These are phyloP conservation scores for Panthera uncia DNA, from an alignment of 2,113 vertebrate species.

Conservation along the genomic window DNA sequence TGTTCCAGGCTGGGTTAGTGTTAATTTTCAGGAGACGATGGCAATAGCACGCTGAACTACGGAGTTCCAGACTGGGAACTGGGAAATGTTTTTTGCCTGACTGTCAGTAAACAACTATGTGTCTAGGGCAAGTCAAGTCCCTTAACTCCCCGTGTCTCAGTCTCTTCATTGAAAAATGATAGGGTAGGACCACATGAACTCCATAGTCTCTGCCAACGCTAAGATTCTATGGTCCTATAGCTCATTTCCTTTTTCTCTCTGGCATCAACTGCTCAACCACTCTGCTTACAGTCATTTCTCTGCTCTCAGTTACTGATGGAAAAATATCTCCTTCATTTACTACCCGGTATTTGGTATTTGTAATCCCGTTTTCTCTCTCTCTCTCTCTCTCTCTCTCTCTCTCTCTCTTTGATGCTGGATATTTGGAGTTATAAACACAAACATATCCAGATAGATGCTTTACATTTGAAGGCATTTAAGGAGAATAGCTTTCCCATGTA, in stretches of 20 bases:
- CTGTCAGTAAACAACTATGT: slow-evolving; percentile 76
- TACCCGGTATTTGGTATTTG: slow-evolving; percentile 33
- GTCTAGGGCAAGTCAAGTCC: slow-evolving; percentile 76
- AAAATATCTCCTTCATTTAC: slow-evolving; percentile 63
- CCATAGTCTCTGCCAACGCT: slow-evolving; percentile 62
- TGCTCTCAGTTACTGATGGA: slow-evolving; percentile 49
- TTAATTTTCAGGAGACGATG: slow-evolving; percentile 67
- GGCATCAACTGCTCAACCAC: slow-evolving; percentile 59
- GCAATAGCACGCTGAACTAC: slow-evolving; percentile 51
- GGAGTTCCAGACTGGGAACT: slow-evolving; percentile 68
- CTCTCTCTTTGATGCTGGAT: slow-evolving; percentile 42
- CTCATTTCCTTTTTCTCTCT: slow-evolving; percentile 61
- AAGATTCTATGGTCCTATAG: slow-evolving; percentile 74
- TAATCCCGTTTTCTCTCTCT: slow-evolving; percentile 15
- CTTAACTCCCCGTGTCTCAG: slow-evolving; percentile 72
- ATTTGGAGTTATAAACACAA: slow-evolving; percentile 68
- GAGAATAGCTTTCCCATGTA: slow-evolving; percentile 77
- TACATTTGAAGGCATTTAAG: slow-evolving; percentile 77
- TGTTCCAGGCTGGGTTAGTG: slow-evolving; percentile 60
- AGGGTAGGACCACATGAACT: slow-evolving; percentile 69
- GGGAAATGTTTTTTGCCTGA: slow-evolving; percentile 77
- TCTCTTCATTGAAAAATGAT: slow-evolving; percentile 80
- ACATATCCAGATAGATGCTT: slow-evolving; percentile 66
- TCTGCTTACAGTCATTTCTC: slow-evolving; percentile 55
- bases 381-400: slow-evolving; percentile 35